These are phyloP conservation scores for Drosophila fulvimacula DNA, from an alignment of 2,888 invertebrate genomes.

Conservation along the genomic window DNA sequence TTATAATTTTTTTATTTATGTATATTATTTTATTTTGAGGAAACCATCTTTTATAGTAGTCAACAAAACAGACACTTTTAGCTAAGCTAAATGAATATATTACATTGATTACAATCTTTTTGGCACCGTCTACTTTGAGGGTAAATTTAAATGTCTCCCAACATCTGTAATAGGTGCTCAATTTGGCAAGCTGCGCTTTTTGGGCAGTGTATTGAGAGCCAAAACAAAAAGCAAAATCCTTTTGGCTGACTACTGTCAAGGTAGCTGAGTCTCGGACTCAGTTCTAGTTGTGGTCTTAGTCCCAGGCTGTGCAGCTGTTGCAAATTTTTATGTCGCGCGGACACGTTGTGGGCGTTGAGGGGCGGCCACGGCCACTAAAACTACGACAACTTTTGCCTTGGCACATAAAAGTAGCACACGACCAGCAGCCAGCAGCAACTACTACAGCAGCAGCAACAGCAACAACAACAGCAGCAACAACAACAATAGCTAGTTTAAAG, in stretches of 20 bases:
- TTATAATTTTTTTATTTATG: too few relatives aligned
- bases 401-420: constrained; percentile 65
- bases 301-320: constrained; percentile 72
- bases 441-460: constrained; percentile 28
- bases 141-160: neutral
- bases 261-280: constrained; percentile 47
- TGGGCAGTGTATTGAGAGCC: constrained; percentile 47
- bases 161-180: neutral
- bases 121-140: neutral
- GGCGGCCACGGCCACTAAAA: constrained; percentile 58
- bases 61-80: too few relatives aligned
- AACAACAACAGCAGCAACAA: constrained; percentile 27
- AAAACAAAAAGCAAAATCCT: constrained; percentile 61
- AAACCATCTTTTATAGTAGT: neutral
- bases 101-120: neutral
- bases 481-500: constrained; percentile 66
- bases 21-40: too few relatives aligned
- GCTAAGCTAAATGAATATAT: neutral
- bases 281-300: constrained; percentile 47
- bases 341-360: constrained; percentile 68
- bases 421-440: constrained; percentile 34
- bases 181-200: constrained; percentile 6
- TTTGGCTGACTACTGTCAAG: constrained; percentile 77
- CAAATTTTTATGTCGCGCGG: constrained; percentile 79
- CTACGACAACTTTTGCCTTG: constrained; percentile 76